Evolutionary conservation across 2,888 invertebrate genomes (phyloP).

Genomic region (Metacarcinus magister): DNA sequence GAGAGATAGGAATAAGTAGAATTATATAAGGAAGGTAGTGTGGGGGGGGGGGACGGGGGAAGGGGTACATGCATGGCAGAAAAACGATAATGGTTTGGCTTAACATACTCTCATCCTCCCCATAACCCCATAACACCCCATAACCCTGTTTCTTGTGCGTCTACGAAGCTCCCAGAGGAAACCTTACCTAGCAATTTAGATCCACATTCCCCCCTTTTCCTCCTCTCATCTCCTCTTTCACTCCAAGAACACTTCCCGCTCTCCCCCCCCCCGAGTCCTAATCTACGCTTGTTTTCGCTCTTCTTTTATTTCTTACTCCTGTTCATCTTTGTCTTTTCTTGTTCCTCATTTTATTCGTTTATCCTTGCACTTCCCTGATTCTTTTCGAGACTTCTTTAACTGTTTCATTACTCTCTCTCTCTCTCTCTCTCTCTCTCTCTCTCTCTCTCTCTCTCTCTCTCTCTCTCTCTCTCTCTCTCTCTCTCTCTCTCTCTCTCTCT

Average conservation of each 20-base stretch:
- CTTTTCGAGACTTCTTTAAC: neutral
- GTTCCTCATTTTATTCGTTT: neutral
- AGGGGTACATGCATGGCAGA: too few species aligned
- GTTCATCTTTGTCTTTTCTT: neutral
- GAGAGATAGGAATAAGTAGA: too few species aligned
- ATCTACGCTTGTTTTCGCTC: neutral
- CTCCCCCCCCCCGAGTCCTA: neutral
- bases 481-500: slow-evolving; percentile 34
- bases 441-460: slow-evolving; percentile 20
- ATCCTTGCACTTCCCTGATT: neutral
- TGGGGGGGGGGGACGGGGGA: too few species aligned
- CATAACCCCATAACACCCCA: neutral
- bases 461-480: slow-evolving; percentile 39
- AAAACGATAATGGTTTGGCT: neutral
- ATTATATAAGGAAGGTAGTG: too few species aligned
- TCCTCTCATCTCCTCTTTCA: neutral
- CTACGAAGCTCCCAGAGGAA: neutral
- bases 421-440: neutral
- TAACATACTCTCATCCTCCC: neutral
- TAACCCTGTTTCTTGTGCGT: neutral
- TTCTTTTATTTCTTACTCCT: neutral
- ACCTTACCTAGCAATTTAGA: neutral
- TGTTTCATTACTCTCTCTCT: neutral
- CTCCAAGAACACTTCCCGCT: too few species aligned
- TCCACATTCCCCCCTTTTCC: neutral